Percentiles rank a stretch among this genome's conserved stretches.
phyloP scores from a whole-genome alignment of 2,113 vertebrate genomes.

The Candoia aspera region DNA sequence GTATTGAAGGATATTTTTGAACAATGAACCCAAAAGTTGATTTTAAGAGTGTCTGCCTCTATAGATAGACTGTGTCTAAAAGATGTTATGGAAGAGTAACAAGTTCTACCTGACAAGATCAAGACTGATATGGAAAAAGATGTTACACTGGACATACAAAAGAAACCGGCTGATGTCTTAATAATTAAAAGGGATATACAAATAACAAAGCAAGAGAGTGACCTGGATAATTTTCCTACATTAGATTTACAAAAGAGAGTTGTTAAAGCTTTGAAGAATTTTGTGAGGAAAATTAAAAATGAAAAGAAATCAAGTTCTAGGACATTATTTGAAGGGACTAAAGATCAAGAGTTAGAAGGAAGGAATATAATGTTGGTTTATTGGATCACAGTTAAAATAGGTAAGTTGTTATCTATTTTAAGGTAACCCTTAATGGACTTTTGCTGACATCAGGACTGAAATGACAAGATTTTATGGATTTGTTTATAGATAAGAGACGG shows the following conservation, averaged over 20 bases:
- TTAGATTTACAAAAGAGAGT: neutral
- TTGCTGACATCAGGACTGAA: too few relatives aligned
- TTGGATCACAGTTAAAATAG: too few relatives aligned
- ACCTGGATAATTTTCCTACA: neutral
- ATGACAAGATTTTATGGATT: too few relatives aligned
- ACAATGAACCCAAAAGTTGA: neutral
- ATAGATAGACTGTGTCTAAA: neutral
- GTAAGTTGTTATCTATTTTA: too few relatives aligned
- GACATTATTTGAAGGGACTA: too few relatives aligned
- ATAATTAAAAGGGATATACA: neutral
- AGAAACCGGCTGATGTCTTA: neutral
- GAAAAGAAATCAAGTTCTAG: too few relatives aligned
- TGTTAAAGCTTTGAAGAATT: too few relatives aligned
- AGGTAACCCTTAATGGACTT: too few relatives aligned
- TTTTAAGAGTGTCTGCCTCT: neutral
- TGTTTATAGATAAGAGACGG: too few relatives aligned
- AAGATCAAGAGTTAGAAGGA: too few relatives aligned
- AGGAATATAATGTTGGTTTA: too few relatives aligned
- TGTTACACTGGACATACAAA: neutral
- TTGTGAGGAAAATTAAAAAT: too few relatives aligned
- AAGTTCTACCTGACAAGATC: neutral
- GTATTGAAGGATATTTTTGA: neutral
- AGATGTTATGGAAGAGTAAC: neutral
- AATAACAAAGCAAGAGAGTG: neutral
- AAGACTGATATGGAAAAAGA: neutral